A percentile compares a stretch with the other conserved stretches of the same genome.
phyloP scores from a whole-genome alignment of 2,797 vertebrate species.

The Yasuhikotakia modesta region DNA sequence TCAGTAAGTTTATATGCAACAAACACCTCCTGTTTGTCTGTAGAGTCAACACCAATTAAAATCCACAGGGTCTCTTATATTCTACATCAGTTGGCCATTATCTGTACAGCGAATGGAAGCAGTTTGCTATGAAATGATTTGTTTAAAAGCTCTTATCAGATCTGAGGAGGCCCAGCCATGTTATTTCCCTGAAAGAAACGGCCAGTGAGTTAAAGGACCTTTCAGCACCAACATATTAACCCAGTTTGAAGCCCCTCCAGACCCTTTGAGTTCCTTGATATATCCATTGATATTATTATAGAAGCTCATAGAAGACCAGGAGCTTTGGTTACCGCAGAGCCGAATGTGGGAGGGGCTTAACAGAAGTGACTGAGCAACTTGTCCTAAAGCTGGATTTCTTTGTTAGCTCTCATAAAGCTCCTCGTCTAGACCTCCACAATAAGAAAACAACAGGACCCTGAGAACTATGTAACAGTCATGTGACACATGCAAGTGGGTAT shows the following conservation, averaged over 20 bases:
- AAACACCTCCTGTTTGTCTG: not conserved
- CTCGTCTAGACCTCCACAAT: constrained; percentile 11
- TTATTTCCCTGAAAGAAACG: constrained; percentile 6
- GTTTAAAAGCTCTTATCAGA: constrained; percentile 24
- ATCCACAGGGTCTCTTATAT: not conserved
- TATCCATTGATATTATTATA: constrained; percentile 5
- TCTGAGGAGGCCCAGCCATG: constrained; percentile 32
- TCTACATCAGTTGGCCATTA: not conserved
- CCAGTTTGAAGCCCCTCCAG: not conserved
- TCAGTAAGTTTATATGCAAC: not conserved
- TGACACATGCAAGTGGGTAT: constrained; percentile 39
- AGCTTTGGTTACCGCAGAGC: not conserved
- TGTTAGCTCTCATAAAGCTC: constrained; percentile 22
- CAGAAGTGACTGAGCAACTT: constrained; percentile 8
- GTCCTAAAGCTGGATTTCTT: constrained; percentile 27
- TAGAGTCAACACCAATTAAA: not conserved
- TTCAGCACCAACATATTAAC: not conserved
- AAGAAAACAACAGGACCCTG: not conserved
- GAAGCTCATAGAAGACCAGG: not conserved
- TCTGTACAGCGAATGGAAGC: not conserved
- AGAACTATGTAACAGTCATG: constrained; percentile 35
- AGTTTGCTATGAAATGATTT: constrained; percentile 2
- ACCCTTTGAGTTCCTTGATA: not conserved
- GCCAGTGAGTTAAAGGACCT: constrained; percentile 11
- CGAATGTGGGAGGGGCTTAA: not conserved